phyloP scores from a whole-genome alignment of 1,140 invertebrate species.

The Oncopodura yosiiana region DNA sequence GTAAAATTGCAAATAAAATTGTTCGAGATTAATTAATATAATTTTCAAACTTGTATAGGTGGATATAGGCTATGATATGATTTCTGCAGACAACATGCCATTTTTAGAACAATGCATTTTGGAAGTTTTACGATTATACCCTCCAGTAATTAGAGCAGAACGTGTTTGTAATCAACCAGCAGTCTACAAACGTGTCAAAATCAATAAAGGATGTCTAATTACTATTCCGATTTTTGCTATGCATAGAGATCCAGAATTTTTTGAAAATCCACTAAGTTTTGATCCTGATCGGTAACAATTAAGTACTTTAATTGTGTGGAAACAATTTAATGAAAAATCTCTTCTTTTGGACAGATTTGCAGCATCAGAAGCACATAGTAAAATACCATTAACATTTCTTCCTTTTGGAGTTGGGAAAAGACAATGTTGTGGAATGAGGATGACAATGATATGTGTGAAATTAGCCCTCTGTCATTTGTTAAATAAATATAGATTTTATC shows the following conservation, averaged over 20 bases:
- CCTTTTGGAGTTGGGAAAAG: background rate
- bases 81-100: too few relatives aligned
- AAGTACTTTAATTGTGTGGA: too few relatives aligned
- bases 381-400: background rate
- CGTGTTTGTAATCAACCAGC: too few relatives aligned
- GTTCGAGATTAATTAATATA: background rate
- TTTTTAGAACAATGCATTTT: conserved; percentile 3
- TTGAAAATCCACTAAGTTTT: background rate
- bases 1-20: background rate
- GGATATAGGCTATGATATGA: too few relatives aligned
- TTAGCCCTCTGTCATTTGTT: background rate
- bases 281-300: conserved; percentile 6
- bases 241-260: conserved; percentile 4
- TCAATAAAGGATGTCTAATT: conserved; percentile 4
- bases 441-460: background rate
- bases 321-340: background rate
- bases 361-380: background rate
- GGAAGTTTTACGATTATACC: background rate
- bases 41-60: too few relatives aligned
- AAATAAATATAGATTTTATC: background rate
- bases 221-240: conserved; percentile 4
- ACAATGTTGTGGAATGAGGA: background rate
- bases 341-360: conserved; percentile 5
- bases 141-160: conserved; percentile 1
- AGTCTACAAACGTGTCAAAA: background rate